Percentiles rank a stretch among this genome's conserved stretches.
phyloP scores from a whole-genome alignment of 2,113 vertebrate species.

The Nannobrachium achirus region DNA sequence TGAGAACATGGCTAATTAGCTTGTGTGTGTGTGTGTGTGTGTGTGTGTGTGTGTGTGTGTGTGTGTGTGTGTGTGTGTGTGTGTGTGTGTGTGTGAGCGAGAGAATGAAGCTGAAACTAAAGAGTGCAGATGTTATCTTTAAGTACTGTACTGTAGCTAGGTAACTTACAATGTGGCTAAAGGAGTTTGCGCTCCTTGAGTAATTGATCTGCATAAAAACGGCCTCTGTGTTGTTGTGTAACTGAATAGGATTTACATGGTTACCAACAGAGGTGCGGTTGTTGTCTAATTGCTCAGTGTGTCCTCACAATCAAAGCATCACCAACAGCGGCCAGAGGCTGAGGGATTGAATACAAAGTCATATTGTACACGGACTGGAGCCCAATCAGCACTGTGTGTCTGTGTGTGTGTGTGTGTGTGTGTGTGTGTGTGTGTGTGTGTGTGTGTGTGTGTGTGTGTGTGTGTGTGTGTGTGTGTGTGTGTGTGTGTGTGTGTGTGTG shows the following conservation, averaged over 20 bases:
- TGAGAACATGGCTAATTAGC: slow-evolving; percentile 22
- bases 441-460: slow-evolving; percentile 1
- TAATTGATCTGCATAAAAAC: slow-evolving; percentile 14
- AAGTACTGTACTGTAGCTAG: not conserved
- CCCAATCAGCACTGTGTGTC: not conserved
- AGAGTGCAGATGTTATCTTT: not conserved
- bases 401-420: not conserved
- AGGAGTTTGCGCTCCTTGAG: not conserved
- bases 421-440: slow-evolving; percentile 17
- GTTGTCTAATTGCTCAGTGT: slow-evolving; percentile 7
- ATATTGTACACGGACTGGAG: not conserved
- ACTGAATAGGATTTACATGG: not conserved
- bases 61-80: too few species aligned
- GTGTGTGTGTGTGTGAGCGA: too few species aligned
- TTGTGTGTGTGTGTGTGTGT: not conserved
- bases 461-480: not conserved
- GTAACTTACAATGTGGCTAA: not conserved
- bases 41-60: too few species aligned
- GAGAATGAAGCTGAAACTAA: not conserved
- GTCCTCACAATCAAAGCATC: not conserved
- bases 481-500: not conserved
- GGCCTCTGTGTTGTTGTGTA: not conserved
- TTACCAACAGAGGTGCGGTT: not conserved
- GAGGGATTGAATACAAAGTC: too few species aligned
- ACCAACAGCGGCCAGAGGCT: not conserved